A percentile compares a stretch with the other conserved stretches of the same genome.
Evolutionary conservation across 2,797 vertebrate species (phyloP).

Genomic region (Chlorospingus semifuscus): DNA sequence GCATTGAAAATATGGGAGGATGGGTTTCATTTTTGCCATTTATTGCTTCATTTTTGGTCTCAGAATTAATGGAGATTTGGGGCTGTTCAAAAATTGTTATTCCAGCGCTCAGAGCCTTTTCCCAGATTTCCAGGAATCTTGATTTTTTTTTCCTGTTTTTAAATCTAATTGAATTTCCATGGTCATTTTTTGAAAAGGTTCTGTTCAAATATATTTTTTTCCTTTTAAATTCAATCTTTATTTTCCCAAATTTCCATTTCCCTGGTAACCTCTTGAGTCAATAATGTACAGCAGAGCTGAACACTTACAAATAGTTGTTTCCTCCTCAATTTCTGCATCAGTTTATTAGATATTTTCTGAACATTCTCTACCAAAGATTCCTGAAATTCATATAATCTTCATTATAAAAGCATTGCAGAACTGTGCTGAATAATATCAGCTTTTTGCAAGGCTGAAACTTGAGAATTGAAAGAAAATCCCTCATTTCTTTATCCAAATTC

Average conservation of each 20-base stretch:
- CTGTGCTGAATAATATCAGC: not conserved
- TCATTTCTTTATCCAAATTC: not conserved
- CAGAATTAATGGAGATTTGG: not conserved
- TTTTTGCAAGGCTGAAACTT: not conserved
- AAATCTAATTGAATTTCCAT: not conserved
- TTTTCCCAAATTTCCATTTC: not conserved
- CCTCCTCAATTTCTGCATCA: not conserved
- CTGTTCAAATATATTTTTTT: not conserved
- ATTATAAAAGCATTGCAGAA: not conserved
- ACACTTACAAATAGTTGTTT: not conserved
- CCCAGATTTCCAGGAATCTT: not conserved
- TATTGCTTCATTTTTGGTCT: constrained; percentile 3
- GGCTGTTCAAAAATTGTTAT: not conserved
- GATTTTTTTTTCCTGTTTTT: not conserved
- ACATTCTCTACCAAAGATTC: not conserved
- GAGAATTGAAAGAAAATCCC: not conserved
- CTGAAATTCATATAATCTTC: not conserved
- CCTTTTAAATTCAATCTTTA: not conserved
- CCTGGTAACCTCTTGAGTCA: not conserved
- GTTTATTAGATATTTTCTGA: not conserved
- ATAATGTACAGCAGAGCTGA: not conserved
- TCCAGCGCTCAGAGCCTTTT: not conserved
- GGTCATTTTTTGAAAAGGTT: not conserved
- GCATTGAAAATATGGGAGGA: not conserved
- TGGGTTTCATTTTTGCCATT: constrained; percentile 7